Base-by-base conservation (phyloP, 1,140 invertebrate species). In the Nebria ingens region DNA sequence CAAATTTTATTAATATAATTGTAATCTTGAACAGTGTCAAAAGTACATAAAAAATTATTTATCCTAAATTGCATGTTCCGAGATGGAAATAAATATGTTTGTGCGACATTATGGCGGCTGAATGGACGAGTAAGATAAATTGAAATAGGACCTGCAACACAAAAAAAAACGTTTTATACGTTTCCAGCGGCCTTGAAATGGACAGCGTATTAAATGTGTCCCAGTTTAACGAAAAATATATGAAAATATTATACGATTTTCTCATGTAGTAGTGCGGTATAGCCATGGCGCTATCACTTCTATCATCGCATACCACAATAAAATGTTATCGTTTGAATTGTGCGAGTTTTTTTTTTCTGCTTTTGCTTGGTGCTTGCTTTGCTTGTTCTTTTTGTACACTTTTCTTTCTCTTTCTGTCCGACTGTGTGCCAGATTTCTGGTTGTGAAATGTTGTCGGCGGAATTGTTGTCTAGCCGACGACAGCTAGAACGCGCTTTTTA, bases 191-290 rank as follows among this genome's bases (percentile, higher is more conserved):
- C 40, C 40, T 45, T 45, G 17, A 45, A 45, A 45, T 17, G 40
- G 40, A 45, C 40, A 17, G 4, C 17, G 17, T 45, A 45, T 45
- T 45, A 45, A 12, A 17, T 45, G 40, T 45, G 40, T 45, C 40
- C 40, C 17, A 45, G 40, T 45, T 45, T 45, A 45, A 12, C n/a
- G n/a, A n/a, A 6, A 12, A 45, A 45, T 45, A 17, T 45, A 45
- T 45, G 40, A 45, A 45, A 45, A 45, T 45, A 17, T 45, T 45
- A 12, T 45, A 45, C 40, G 17, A 9, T 45, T 17, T 45, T 45
- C 40, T 45, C 40, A 17, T 29, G n/a, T n/a, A n/a, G n/a, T n/a
- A n/a, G n/a, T n/a, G n/a, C n/a, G n/a, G n/a, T 29, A 29, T 13
- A 6, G 25, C 4, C 4, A 29, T 29, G 25, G 25, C 25, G 13